Evolutionary conservation across 2,113 vertebrate genomes (phyloP).

Genomic region (Nothocercus julius): DNA sequence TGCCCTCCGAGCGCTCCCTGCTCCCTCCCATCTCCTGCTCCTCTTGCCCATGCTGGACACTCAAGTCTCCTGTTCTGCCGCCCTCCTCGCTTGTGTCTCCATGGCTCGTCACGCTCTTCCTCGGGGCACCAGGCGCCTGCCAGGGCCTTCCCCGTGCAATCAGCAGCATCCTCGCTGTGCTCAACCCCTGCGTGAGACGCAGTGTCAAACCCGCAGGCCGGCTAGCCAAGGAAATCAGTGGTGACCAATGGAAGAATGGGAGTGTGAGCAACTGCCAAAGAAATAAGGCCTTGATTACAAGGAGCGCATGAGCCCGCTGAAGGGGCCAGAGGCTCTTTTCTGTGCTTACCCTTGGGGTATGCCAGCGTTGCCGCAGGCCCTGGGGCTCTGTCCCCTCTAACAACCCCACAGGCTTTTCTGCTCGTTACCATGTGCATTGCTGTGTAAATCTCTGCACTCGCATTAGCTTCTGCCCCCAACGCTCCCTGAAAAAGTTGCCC

Average conservation of each 20-base stretch:
- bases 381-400: background rate
- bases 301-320: background rate
- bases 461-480: background rate
- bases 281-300: background rate
- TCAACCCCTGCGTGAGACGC: fast-evolving
- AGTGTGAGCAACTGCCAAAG: background rate
- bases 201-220: background rate
- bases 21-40: background rate
- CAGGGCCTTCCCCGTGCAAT: background rate
- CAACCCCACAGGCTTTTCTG: background rate
- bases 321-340: background rate
- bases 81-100: background rate
- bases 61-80: background rate
- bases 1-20: background rate
- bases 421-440: background rate
- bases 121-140: background rate
- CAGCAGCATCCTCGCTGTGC: background rate
- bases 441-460: background rate
- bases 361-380: background rate
- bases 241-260: background rate
- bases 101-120: background rate
- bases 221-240: background rate
- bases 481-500: slow-evolving; percentile 40
- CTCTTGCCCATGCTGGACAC: background rate
- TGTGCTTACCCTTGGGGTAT: background rate